These are phyloP conservation scores for Momotus momota DNA, from an alignment of 2,797 vertebrate genomes.

Conservation along the genomic window DNA sequence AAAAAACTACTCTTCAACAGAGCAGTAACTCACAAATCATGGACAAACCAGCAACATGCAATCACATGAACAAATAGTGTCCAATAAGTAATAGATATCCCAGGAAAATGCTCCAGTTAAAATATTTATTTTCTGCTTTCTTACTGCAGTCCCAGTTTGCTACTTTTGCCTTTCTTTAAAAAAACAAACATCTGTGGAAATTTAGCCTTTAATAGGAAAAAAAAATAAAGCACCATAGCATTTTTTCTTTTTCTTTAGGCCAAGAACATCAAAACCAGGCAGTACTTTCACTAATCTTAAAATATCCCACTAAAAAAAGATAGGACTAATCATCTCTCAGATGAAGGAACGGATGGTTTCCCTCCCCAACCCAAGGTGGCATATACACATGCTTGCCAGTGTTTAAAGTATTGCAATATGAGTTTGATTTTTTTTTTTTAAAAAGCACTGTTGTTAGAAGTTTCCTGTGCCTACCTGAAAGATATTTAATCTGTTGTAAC, in stretches of 20 bases:
- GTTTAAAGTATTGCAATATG: not conserved
- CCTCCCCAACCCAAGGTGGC: not conserved
- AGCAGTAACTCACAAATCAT: not conserved
- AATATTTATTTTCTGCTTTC: not conserved
- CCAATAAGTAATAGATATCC: not conserved
- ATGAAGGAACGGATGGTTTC: not conserved
- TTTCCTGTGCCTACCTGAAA: not conserved
- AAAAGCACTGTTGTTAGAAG: not conserved
- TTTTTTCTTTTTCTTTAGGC: not conserved
- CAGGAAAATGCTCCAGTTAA: not conserved
- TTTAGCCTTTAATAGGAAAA: not conserved
- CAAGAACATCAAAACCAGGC: not conserved
- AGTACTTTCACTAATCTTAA: not conserved
- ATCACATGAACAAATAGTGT: not conserved
- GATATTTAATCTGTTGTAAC: slow-evolving; percentile 7
- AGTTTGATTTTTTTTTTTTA: not conserved
- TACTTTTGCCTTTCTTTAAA: not conserved
- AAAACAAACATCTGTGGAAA: not conserved
- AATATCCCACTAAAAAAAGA: not conserved
- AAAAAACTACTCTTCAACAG: not conserved
- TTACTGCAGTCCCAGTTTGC: not conserved
- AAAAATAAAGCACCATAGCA: not conserved
- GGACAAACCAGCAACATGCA: not conserved
- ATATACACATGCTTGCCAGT: accelerated
- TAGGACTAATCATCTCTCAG: not conserved